A percentile compares a stretch with the other conserved stretches of the same genome.
Conservation (phyloP, 2,113 vertebrate genomes). For the Channa maculata region DNA sequence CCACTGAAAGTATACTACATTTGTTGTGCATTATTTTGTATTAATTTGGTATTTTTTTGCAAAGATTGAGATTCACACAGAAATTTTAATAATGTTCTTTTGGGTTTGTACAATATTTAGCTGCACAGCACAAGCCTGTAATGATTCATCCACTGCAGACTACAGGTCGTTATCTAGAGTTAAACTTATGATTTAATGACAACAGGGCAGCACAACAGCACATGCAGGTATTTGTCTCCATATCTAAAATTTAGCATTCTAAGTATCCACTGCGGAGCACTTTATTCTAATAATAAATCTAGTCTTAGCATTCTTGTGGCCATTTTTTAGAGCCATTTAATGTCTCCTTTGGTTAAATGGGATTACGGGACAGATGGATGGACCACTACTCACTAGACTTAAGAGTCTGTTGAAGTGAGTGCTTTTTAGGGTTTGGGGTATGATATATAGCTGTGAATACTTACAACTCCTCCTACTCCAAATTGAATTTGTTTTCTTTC, state of each 20-base stretch:
- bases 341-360: conserved; percentile 18
- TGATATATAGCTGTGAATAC: conserved; percentile 12
- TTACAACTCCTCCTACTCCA: conserved; percentile 17
- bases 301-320: conserved; percentile 12
- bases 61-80: not conserved
- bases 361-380: not conserved
- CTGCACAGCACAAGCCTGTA: not conserved
- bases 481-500: conserved; percentile 24
- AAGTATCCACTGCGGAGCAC: not conserved
- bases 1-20: not conserved
- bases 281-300: conserved; percentile 16
- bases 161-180: not conserved
- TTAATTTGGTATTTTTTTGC: not conserved
- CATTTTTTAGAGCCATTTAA: conserved; percentile 10
- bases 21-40: not conserved
- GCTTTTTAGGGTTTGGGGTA: conserved; percentile 2
- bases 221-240: not conserved
- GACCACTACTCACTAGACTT: conserved; percentile 5
- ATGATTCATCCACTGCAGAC: not conserved
- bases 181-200: too few relatives aligned
- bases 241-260: conserved; percentile 1
- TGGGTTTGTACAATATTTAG: not conserved
- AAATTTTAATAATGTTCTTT: not conserved
- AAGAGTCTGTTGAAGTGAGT: conserved; percentile 17
- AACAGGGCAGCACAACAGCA: not conserved